Evolutionary conservation across 2,113 vertebrate genomes (phyloP), one percentile per base, ranked within the genome.

Genomic region (Amblyornis subalaris): DNA sequence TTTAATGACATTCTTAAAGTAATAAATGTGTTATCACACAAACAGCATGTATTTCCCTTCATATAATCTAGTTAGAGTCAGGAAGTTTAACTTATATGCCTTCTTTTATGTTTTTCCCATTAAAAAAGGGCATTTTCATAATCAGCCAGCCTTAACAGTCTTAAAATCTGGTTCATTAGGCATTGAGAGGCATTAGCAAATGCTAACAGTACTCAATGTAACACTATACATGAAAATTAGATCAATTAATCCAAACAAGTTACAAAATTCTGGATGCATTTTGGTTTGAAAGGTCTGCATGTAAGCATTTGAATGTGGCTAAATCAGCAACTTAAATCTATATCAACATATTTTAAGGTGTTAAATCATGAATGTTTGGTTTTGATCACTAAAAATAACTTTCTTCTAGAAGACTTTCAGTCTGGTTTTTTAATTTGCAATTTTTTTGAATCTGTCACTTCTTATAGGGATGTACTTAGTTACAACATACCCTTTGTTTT

Each of bases 371-470:
- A 73, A 93, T 92, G 72, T 89, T 96, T 96, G 85, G 40, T 57
- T 97, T 93, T 86, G 71, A 96, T 95, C 69, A 90, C 64, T 77
- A 94, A 94, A 93, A 94, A 91, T 78, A 81, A 86, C 93, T 90
- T 94, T 22, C 40, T 96, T 93, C 90, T 73, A 92, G 90, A 92
- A 95, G 87, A 93, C 84, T 85, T 90, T 88, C 8, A 36, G 83
- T 80, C 80, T 94, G 79, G 3, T 17, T 79, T 96, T 88, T 80
- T 88, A 82, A 95, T 94, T 74, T 91, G 75, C 58, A 95, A 89
- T 75, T 95, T 97, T 88, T 90, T 90, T 97, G 58, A 96, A 96
- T 92, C 35, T 95, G 85, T 88, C 90, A 95, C 66, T 96, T 97
- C 94, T 95, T 96, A 95, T 84, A 96, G 78, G 82, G 60, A 90